These are phyloP conservation scores for Lasioglossum figueresi DNA, from an alignment of 2,888 invertebrate species.

Conservation along the genomic window DNA sequence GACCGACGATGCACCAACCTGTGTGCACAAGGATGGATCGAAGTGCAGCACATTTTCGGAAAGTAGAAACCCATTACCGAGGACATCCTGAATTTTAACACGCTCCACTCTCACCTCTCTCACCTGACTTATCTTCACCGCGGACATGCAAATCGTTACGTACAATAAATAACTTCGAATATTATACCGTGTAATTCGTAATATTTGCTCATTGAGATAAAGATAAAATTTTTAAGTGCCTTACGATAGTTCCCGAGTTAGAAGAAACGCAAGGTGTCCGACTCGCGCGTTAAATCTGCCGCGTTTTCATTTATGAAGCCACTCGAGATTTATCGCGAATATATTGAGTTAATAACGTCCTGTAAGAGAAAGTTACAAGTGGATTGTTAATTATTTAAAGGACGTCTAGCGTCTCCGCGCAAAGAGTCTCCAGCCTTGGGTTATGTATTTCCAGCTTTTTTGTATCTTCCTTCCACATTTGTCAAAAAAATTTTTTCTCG, in stretches of 20 bases:
- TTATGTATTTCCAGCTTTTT: not conserved
- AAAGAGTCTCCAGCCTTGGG: not conserved
- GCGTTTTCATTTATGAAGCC: not conserved
- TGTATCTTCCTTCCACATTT: not conserved
- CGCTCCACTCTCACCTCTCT: not conserved
- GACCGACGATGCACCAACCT: slow-evolving; percentile 50
- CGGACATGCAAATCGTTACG: not conserved
- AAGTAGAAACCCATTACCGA: not conserved
- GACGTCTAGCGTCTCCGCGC: not conserved
- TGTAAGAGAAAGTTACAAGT: not conserved
- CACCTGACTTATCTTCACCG: not conserved
- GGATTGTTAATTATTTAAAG: not conserved
- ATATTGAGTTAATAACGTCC: not conserved
- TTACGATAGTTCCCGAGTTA: not conserved
- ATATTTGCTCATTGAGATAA: not conserved
- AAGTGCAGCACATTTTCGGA: slow-evolving; percentile 51
- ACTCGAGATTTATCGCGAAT: not conserved
- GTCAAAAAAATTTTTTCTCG: not conserved
- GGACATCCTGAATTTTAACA: not conserved
- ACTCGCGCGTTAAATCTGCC: not conserved
- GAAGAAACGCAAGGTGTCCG: not conserved
- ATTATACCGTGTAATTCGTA: too few species aligned
- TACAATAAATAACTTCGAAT: too few species aligned
- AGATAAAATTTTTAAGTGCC: not conserved
- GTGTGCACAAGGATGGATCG: slow-evolving; percentile 55